Conservation (phyloP, 2,113 vertebrate genomes). For the Pogonocichla stellata region DNA sequence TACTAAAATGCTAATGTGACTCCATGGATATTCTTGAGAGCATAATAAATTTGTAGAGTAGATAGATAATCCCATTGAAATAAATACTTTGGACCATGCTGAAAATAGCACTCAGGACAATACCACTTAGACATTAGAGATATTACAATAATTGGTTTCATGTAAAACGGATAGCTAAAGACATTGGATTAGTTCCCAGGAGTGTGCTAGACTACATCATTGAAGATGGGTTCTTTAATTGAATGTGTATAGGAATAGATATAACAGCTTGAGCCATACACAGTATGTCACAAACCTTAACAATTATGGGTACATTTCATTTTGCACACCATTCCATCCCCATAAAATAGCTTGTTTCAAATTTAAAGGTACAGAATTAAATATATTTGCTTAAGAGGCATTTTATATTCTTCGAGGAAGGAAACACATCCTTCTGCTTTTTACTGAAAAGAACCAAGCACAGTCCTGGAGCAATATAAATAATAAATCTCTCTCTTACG, state of each 20-base stretch:
- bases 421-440: neutral
- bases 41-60: constrained; percentile 33
- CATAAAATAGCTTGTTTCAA: neutral
- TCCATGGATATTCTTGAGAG: constrained; percentile 26
- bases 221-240: constrained; percentile 24
- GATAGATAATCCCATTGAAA: constrained; percentile 11
- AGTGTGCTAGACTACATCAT: neutral
- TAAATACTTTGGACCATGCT: neutral
- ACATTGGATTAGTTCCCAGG: constrained; percentile 31
- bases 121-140: constrained; percentile 27
- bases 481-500: constrained; percentile 34
- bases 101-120: constrained; percentile 7
- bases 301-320: neutral
- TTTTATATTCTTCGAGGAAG: neutral
- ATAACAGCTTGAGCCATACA: neutral
- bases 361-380: constrained; percentile 2
- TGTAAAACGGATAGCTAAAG: constrained; percentile 45
- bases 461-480: constrained; percentile 13
- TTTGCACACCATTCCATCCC: neutral
- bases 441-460: neutral
- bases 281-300: neutral
- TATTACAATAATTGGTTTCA: constrained; percentile 44
- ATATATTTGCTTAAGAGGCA: neutral
- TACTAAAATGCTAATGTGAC: constrained; percentile 35
- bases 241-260: constrained; percentile 7